Percentiles rank a stretch among this genome's conserved stretches.
Conservation (phyloP, 2,113 vertebrate species). For the Ailurus styani region DNA sequence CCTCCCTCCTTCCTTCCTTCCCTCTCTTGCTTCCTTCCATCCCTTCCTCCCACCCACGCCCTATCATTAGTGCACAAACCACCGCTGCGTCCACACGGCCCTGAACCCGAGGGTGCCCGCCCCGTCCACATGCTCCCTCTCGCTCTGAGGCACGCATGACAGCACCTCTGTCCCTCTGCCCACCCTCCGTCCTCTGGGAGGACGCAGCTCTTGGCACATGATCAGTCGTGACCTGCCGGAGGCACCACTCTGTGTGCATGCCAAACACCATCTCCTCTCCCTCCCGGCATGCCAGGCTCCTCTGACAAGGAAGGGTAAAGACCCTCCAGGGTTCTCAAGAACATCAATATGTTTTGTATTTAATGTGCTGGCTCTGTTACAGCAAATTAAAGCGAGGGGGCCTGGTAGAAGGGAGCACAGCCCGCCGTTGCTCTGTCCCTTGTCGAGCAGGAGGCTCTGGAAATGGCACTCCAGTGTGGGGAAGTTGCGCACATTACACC, state of each 20-base stretch:
- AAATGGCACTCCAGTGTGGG: constrained; percentile 85
- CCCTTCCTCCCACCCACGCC: background rate
- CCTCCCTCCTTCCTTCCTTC: background rate
- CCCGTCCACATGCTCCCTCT: background rate
- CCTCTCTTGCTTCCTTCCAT: background rate
- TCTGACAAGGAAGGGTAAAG: constrained; percentile 85
- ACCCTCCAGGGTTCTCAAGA: constrained; percentile 84
- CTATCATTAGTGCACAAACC: background rate
- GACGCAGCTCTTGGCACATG: constrained; percentile 62
- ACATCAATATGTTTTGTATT: constrained; percentile 89
- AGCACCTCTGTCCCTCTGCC: background rate
- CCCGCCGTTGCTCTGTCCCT: constrained; percentile 80
- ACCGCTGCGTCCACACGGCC: background rate
- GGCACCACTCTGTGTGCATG: constrained; percentile 32
- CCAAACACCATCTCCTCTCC: constrained; percentile 77
- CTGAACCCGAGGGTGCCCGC: background rate
- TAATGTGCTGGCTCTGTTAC: constrained; percentile 87
- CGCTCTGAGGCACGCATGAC: background rate
- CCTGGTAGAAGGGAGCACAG: constrained; percentile 81
- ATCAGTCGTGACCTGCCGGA: constrained; percentile 58
- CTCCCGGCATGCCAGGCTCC: constrained; percentile 77
- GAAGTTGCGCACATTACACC: constrained; percentile 81
- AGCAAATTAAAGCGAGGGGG: constrained; percentile 86
- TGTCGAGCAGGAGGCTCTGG: constrained; percentile 77
- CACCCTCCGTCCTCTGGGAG: constrained; percentile 59